phyloP scores from a whole-genome alignment of 2,113 vertebrate genomes.

The Solea solea region DNA sequence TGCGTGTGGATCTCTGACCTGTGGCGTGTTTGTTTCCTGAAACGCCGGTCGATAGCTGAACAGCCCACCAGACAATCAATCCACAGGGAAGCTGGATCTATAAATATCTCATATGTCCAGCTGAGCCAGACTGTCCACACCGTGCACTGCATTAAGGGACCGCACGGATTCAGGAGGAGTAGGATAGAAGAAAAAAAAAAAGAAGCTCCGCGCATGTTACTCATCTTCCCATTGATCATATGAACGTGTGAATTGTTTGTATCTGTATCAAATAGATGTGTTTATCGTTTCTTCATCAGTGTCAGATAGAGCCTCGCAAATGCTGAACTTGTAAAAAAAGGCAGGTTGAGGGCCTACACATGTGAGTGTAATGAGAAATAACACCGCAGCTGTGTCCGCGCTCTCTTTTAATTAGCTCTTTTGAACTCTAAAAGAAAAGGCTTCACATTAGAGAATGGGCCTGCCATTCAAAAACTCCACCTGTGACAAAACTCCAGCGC shows the following conservation, averaged over 20 bases:
- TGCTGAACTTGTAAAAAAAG: constrained; percentile 32
- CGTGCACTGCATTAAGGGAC: constrained; percentile 44
- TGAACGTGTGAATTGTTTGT: constrained; percentile 60
- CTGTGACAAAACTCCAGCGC: constrained; percentile 43
- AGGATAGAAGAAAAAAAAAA: not conserved
- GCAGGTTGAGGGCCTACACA: not conserved
- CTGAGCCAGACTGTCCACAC: constrained; percentile 47
- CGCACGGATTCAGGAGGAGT: constrained; percentile 34
- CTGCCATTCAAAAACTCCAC: constrained; percentile 60
- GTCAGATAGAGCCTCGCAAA: constrained; percentile 26
- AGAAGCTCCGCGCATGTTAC: constrained; percentile 42
- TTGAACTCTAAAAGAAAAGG: constrained; percentile 49
- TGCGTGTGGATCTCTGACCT: constrained; percentile 51
- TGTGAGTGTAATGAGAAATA: constrained; percentile 39
- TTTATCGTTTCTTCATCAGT: constrained; percentile 61
- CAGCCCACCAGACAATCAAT: constrained; percentile 68
- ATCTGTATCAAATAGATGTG: constrained; percentile 9
- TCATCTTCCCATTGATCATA: constrained; percentile 67
- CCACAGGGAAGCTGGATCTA: constrained; percentile 58
- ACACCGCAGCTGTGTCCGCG: constrained; percentile 15
- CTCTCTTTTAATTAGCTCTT: constrained; percentile 53
- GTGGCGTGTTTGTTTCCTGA: constrained; percentile 66
- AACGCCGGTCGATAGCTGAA: constrained; percentile 67
- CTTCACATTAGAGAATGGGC: constrained; percentile 49
- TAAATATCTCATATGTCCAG: constrained; percentile 71